Conservation (phyloP, 2,113 vertebrate species). For the Sapajus apella region DNA sequence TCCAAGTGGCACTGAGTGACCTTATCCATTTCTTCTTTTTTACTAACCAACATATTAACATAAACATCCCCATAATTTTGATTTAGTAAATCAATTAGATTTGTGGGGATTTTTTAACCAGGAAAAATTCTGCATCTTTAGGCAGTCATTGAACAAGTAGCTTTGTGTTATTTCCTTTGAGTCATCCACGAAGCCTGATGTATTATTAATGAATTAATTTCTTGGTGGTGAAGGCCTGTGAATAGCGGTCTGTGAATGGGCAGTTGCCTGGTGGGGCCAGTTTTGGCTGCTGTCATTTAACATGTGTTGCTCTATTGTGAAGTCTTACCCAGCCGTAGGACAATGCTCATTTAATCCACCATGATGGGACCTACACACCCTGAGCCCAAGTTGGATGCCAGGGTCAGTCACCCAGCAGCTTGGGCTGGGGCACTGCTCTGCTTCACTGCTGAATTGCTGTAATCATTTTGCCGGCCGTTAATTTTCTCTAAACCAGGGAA, state of each 20-base stretch:
- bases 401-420: conserved; percentile 62
- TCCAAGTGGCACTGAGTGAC: background rate
- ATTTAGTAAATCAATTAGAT: conserved; percentile 30
- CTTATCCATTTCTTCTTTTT: conserved; percentile 8
- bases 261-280: conserved; percentile 75
- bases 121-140: conserved; percentile 40
- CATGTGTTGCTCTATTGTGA: conserved; percentile 77
- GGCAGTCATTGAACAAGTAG: conserved; percentile 15
- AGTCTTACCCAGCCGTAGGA: conserved; percentile 76
- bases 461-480: conserved; percentile 56
- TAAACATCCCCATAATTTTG: background rate
- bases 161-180: conserved; percentile 59
- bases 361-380: conserved; percentile 67
- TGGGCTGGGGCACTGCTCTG: conserved; percentile 58
- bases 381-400: conserved; percentile 58
- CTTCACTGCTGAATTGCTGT: conserved; percentile 51
- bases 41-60: conserved; percentile 37
- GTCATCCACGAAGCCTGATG: conserved; percentile 61
- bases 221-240: conserved; percentile 65
- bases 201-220: conserved; percentile 76
- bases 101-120: background rate
- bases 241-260: conserved; percentile 70
- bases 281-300: conserved; percentile 75
- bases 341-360: conserved; percentile 74
- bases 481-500: conserved; percentile 70